These are phyloP conservation scores for Galerucella pusilla DNA, from an alignment of 2,888 invertebrate species.

Conservation along the genomic window DNA sequence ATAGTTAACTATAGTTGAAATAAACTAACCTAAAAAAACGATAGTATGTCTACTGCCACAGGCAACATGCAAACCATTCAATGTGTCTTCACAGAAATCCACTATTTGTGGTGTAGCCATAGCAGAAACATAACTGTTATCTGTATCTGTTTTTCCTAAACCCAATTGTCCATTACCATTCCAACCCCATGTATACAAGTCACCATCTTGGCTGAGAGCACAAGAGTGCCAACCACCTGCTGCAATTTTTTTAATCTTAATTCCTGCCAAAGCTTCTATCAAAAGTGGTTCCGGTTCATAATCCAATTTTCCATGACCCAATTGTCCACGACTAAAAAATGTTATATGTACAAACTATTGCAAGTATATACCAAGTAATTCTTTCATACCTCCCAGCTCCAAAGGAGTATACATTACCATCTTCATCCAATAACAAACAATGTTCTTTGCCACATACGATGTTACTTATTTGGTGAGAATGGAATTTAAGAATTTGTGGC, in stretches of 20 bases:
- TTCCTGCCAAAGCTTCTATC: constrained; percentile 80
- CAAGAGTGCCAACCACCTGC: constrained; percentile 91
- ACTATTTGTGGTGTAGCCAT: constrained; percentile 67
- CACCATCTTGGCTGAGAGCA: constrained; percentile 82
- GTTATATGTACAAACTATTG: not conserved
- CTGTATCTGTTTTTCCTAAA: constrained; percentile 61
- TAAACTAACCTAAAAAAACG: constrained; percentile 69
- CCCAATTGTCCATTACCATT: constrained; percentile 90
- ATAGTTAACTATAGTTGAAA: no score
- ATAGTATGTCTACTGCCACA: constrained; percentile 85
- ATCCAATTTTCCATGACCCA: constrained; percentile 82
- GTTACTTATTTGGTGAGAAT: constrained; percentile 70
- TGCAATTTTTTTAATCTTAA: constrained; percentile 76
- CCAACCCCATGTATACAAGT: constrained; percentile 92
- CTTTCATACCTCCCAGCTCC: constrained; percentile 83
- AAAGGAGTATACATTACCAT: constrained; percentile 83
- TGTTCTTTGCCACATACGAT: constrained; percentile 86
- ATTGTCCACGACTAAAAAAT: constrained; percentile 81
- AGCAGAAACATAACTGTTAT: constrained; percentile 59
- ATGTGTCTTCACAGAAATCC: constrained; percentile 61
- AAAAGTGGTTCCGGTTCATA: constrained; percentile 72
- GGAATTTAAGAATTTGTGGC: constrained; percentile 71
- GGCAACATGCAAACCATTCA: constrained; percentile 68
- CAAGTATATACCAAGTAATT: not conserved
- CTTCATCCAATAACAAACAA: constrained; percentile 74